Percentiles rank a stretch among this genome's conserved stretches.
These are phyloP conservation scores for Aptenodytes patagonicus DNA, from an alignment of 2,113 vertebrate genomes.

Conservation along the genomic window DNA sequence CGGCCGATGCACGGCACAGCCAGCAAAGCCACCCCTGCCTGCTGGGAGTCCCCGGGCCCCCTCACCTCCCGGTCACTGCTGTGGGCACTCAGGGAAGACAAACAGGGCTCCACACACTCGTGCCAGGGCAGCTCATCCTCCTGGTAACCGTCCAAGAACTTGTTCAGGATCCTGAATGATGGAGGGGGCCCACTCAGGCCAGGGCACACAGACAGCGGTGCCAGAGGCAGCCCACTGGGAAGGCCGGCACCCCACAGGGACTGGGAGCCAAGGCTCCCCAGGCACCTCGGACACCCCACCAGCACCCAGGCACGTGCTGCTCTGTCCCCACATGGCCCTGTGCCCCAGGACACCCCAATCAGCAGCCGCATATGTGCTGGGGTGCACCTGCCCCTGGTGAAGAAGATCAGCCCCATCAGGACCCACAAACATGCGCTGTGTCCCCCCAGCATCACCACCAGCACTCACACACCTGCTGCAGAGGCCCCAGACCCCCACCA, in stretches of 20 bases:
- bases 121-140: slow-evolving; percentile 90
- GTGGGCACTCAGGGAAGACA: slow-evolving; percentile 81
- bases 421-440: rapidly evolving
- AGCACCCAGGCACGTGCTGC: not conserved
- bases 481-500: slow-evolving; percentile 39
- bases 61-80: slow-evolving; percentile 85
- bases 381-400: not conserved
- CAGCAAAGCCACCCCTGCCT: not conserved
- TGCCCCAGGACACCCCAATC: rapidly evolving
- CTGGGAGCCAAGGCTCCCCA: not conserved
- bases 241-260: not conserved
- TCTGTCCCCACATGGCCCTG: rapidly evolving
- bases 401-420: not conserved
- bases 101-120: slow-evolving; percentile 88
- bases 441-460: too few relatives aligned
- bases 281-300: not conserved
- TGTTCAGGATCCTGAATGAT: slow-evolving; percentile 82
- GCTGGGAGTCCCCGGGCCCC: rapidly evolving
- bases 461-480: not conserved
- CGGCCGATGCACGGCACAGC: rapidly evolving
- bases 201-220: rapidly evolving
- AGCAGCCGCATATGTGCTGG: rapidly evolving
- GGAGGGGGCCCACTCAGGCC: not conserved
- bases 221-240: not conserved
- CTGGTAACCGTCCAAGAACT: slow-evolving; percentile 84